phyloP scores from a whole-genome alignment of 2,888 invertebrate species.

The Melanophora roralis region DNA sequence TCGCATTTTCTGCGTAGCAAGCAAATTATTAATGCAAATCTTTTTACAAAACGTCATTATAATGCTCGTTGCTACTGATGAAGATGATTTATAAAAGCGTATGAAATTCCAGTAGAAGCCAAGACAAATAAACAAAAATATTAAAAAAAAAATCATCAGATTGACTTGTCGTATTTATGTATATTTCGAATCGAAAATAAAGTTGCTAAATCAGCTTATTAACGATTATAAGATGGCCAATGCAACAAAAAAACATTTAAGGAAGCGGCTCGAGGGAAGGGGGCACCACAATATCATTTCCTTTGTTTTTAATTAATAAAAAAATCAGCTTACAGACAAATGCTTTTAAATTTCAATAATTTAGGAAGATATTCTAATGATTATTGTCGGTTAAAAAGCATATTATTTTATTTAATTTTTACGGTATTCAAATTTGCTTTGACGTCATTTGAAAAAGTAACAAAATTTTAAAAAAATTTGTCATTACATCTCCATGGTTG shows the following conservation, averaged over 20 bases:
- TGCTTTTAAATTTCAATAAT: no score
- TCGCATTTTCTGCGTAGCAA: neutral
- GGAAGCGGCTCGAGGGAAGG: neutral
- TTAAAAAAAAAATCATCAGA: neutral
- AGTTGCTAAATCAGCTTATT: neutral
- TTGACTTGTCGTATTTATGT: neutral
- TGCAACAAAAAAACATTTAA: neutral
- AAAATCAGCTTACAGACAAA: no score
- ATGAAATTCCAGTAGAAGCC: constrained; percentile 16
- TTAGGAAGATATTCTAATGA: no score
- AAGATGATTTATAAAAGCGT: constrained; percentile 35
- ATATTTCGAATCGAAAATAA: neutral
- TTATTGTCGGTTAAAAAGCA: no score
- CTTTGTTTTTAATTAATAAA: no score
- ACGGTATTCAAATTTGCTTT: no score
- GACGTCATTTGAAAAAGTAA: no score
- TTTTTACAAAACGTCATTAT: neutral
- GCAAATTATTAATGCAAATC: neutral
- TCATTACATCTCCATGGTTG: no score
- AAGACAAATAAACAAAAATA: constrained; percentile 44
- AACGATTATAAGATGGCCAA: neutral
- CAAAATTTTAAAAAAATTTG: no score
- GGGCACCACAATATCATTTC: no score
- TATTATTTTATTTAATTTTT: neutral
- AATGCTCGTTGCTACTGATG: neutral